Percentiles rank a stretch among this genome's conserved stretches.
These are phyloP conservation scores for Sinocyclocheilus anshuiensis DNA, from an alignment of 2,113 vertebrate genomes.

Conservation along the genomic window DNA sequence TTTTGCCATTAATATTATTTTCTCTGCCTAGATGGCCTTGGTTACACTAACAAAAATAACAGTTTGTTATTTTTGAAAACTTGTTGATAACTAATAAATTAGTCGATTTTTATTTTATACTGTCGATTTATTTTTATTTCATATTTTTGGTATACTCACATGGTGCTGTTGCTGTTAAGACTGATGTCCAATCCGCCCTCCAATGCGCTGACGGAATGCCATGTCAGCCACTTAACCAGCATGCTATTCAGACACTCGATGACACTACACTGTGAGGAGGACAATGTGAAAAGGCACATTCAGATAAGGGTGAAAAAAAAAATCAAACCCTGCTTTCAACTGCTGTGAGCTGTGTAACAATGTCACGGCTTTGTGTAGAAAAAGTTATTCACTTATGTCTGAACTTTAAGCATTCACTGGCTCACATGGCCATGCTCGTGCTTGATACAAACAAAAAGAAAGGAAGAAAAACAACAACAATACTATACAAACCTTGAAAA, in stretches of 20 bases:
- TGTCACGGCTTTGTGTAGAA: neutral
- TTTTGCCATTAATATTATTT: neutral
- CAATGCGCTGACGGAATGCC: slow-evolving; percentile 72
- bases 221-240: slow-evolving; percentile 88
- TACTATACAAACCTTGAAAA: slow-evolving; percentile 84
- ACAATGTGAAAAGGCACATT: slow-evolving; percentile 15
- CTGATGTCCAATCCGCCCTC: slow-evolving; percentile 73
- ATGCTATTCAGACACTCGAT: slow-evolving; percentile 86
- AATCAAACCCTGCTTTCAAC: slow-evolving; percentile 6
- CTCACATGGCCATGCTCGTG: neutral
- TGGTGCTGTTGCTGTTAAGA: slow-evolving; percentile 72
- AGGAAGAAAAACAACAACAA: neutral
- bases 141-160: slow-evolving; percentile 67
- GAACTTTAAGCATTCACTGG: neutral
- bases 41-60: neutral
- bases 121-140: neutral
- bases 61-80: neutral
- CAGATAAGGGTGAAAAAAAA: neutral
- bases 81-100: neutral
- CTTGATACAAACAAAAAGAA: neutral
- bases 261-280: slow-evolving; percentile 81
- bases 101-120: neutral
- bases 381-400: neutral
- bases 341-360: neutral
- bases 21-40: neutral